Evolutionary conservation across 2,888 invertebrate genomes (phyloP).

Genomic region (Caenorhabditis imperialis): DNA sequence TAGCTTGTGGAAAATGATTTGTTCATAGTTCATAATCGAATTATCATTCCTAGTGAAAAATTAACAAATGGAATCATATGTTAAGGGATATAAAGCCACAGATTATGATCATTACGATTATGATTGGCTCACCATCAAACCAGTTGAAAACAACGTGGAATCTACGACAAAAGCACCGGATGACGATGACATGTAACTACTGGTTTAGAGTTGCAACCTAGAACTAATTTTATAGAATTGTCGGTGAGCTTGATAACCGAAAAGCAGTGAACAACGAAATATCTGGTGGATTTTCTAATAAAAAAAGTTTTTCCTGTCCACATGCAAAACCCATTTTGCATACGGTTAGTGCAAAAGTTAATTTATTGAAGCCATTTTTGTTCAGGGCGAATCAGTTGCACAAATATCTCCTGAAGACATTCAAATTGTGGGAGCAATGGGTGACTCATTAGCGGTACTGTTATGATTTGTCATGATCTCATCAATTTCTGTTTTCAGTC

Average conservation of each 20-base stretch:
- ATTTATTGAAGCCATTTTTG: background rate
- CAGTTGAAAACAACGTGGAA: background rate
- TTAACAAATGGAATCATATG: background rate
- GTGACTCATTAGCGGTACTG: constrained; percentile 60
- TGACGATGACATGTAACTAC: constrained; percentile 54
- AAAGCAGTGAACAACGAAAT: constrained; percentile 55
- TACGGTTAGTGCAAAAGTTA: constrained; percentile 37
- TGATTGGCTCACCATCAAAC: constrained; percentile 49
- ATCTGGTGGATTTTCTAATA: constrained; percentile 43
- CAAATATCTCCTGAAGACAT: constrained; percentile 64
- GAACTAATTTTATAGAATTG: constrained; percentile 18
- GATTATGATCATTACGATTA: constrained; percentile 51
- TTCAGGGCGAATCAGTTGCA: constrained; percentile 60
- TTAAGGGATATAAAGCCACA: constrained; percentile 3
- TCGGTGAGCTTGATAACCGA: constrained; percentile 38
- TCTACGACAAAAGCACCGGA: constrained; percentile 35
- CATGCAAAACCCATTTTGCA: constrained; percentile 57
- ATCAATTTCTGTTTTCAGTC: constrained; percentile 68
- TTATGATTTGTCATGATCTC: background rate
- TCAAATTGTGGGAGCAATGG: constrained; percentile 62
- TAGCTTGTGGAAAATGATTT: too few relatives aligned
- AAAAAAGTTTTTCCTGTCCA: constrained; percentile 57
- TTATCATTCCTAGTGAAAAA: too few relatives aligned
- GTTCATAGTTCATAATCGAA: too few relatives aligned
- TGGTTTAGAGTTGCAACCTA: background rate